Evolutionary conservation across 2,797 vertebrate species (phyloP), one percentile per base, ranked within the genome.

Genomic region (Peromyscus aztecus): DNA sequence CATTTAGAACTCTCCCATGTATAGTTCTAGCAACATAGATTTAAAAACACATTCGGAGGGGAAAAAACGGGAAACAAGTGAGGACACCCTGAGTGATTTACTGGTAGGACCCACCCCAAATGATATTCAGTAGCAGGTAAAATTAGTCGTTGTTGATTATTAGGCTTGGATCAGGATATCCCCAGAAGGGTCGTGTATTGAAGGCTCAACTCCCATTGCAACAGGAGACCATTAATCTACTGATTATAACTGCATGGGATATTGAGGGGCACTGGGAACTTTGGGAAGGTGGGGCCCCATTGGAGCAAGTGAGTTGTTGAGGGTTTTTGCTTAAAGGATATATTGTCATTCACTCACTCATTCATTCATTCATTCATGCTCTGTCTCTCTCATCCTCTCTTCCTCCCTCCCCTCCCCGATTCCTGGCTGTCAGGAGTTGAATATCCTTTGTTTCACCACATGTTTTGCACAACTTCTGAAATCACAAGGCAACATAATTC

Each of bases 1-100:
- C 92, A 93, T 31, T 89, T 65, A 71, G 90, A 94, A 87, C 59
- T 49, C 19, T 92, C 27, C 31, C 31, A 71, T 34, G 77, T 46
- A 43, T 17, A 55, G 16, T 65, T 6, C 13, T 57, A 75, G 19
- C 5, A 31, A 43, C 37, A 16, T 57, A n/a, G 71, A 55, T 90
- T 91, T 89, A 77, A 52, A 89, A 78, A 46, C 40, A 40, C 16
- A 3, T 8, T 46, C n/a, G 57, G 1, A 2, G 23, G 19, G 91
- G 37, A 81, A 40, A 34, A 61, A 73, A n/a, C 6, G 27, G 34
- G 43, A 89, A 29, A n/a, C 46, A 49, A 37, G 31, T 1, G 40
- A 89, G 17, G 10, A 23, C 8, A 59, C 46, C 7, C 43, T 67
- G 8, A 46, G 43, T 4, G 65, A 43, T 69, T 52, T 21, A 8